Conservation (phyloP, 1,140 invertebrate genomes). For the Trissolcus basalis region DNA sequence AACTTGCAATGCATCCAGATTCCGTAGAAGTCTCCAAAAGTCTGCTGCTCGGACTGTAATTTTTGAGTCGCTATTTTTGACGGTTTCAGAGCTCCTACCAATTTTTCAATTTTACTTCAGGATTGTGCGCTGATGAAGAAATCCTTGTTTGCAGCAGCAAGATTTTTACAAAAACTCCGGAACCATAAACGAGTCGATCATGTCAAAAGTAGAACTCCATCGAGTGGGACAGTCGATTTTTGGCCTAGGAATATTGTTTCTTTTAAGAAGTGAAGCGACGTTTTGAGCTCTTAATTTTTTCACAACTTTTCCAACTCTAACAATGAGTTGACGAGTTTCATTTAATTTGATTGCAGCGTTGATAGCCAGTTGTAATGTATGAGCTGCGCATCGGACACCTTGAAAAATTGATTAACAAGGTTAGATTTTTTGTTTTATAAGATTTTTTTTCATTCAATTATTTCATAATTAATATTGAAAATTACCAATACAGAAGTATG, state of each 20-base stretch:
- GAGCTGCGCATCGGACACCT: conserved; percentile 24
- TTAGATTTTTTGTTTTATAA: neutral
- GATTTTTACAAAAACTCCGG: conserved; percentile 17
- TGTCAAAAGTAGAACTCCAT: conserved; percentile 25
- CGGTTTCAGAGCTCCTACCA: conserved; percentile 10
- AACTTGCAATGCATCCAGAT: conserved; percentile 30
- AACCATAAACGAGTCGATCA: conserved; percentile 11
- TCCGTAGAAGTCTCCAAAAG: conserved; percentile 18
- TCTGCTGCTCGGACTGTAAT: conserved; percentile 17
- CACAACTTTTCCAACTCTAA: conserved; percentile 11
- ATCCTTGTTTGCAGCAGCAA: conserved; percentile 14
- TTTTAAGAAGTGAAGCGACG: conserved; percentile 14
- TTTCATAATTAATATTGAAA: too few species aligned
- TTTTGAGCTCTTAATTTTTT: conserved; percentile 28
- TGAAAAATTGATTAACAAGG: too few species aligned
- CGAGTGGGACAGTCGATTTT: conserved; percentile 16
- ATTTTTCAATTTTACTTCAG: conserved; percentile 16
- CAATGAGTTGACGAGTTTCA: neutral
- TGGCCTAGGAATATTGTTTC: conserved; percentile 7
- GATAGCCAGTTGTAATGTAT: conserved; percentile 25
- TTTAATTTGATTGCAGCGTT: conserved; percentile 10
- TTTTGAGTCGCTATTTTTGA: conserved; percentile 21
- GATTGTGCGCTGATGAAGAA: conserved; percentile 3
- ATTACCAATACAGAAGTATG: too few species aligned
- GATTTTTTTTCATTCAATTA: too few species aligned